Conservation (phyloP, 1,140 invertebrate genomes). For the Ericerus pela region DNA sequence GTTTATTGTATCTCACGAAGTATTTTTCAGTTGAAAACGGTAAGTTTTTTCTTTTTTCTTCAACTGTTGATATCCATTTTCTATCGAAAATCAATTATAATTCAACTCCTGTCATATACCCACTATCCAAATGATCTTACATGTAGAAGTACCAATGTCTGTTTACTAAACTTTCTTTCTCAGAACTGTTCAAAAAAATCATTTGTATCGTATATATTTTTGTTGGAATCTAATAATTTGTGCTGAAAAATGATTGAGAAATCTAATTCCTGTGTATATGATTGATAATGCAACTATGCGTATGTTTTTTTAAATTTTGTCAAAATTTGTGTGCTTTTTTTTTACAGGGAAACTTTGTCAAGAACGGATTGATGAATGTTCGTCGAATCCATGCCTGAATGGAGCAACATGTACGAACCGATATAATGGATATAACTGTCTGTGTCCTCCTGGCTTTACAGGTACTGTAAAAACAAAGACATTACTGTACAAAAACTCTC, state of each 20-base stretch:
- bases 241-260: not conserved
- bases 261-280: not conserved
- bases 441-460: conserved; percentile 37
- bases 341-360: conserved; percentile 83
- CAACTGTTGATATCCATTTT: not conserved
- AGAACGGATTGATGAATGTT: conserved; percentile 81
- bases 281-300: not conserved
- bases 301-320: not conserved
- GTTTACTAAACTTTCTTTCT: not conserved
- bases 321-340: conserved; percentile 40
- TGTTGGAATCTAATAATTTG: not conserved
- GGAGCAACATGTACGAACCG: conserved; percentile 43
- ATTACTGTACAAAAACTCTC: conserved; percentile 15
- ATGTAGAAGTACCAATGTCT: too few relatives aligned
- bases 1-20: not conserved
- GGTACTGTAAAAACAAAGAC: too few relatives aligned
- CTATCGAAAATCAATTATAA: too few relatives aligned
- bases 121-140: too few relatives aligned
- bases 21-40: not conserved
- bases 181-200: not conserved
- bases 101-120: too few relatives aligned
- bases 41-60: not conserved
- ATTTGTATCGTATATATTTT: not conserved
- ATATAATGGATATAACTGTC: conserved; percentile 38
- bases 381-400: conserved; percentile 72